These are phyloP conservation scores for Oncorhynchus keta DNA, from an alignment of 2,113 vertebrate genomes.

Conservation along the genomic window DNA sequence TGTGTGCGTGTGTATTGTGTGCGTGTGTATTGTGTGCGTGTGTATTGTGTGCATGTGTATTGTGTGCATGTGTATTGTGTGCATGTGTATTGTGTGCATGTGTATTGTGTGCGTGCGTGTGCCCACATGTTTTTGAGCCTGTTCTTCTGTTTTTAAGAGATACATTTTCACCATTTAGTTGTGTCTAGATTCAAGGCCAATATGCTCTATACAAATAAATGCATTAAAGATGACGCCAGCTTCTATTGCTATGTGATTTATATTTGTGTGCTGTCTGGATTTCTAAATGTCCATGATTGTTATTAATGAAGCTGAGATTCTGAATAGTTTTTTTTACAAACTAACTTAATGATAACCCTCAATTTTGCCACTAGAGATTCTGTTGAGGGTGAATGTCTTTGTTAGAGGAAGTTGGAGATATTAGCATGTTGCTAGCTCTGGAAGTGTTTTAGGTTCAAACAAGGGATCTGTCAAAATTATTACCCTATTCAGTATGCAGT, in stretches of 20 bases:
- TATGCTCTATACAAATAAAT: constrained; percentile 63
- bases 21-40: not conserved
- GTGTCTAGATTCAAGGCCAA: constrained; percentile 45
- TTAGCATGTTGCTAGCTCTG: not conserved
- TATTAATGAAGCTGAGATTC: not conserved
- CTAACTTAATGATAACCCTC: not conserved
- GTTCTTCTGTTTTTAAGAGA: not conserved
- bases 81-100: constrained; percentile 2
- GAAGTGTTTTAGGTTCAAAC: not conserved
- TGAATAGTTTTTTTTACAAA: not conserved
- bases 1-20: too few relatives aligned
- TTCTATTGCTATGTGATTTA: not conserved
- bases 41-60: too few relatives aligned
- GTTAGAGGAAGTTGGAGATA: not conserved
- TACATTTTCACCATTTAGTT: constrained; percentile 28
- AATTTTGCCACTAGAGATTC: too few relatives aligned
- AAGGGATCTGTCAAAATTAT: not conserved
- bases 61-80: too few relatives aligned
- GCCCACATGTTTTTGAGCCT: too few relatives aligned
- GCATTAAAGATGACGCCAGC: constrained; percentile 48
- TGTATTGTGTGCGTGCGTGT: too few relatives aligned
- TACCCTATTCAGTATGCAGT: too few relatives aligned
- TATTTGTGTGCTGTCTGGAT: not conserved
- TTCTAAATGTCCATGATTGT: not conserved
- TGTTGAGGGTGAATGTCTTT: not conserved